Percentiles rank a stretch among this genome's conserved stretches.
phyloP scores from a whole-genome alignment of 1,140 invertebrate species.

The Thaumatotibia leucotreta region DNA sequence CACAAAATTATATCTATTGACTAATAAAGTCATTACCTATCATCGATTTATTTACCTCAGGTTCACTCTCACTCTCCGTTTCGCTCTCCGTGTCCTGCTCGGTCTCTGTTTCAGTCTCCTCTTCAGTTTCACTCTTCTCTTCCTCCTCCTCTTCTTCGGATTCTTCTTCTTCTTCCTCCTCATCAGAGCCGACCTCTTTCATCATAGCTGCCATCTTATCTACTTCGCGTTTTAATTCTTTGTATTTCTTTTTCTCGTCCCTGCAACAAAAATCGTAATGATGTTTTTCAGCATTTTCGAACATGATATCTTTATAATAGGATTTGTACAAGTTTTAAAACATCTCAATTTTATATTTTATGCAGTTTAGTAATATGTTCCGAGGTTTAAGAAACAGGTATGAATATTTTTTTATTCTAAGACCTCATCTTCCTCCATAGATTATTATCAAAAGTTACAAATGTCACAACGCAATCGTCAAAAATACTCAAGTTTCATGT shows the following conservation, averaged over 20 bases:
- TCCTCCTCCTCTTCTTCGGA: constrained; percentile 81
- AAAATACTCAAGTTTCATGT: no score
- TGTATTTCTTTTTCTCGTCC: constrained; percentile 86
- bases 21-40: no score
- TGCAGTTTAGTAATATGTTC: no score
- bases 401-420: no score
- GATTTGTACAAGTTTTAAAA: no score
- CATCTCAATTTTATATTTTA: no score
- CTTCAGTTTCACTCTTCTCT: constrained; percentile 78
- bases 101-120: constrained; percentile 80
- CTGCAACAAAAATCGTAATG: constrained; percentile 37
- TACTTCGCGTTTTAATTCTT: constrained; percentile 89
- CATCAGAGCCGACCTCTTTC: constrained; percentile 85
- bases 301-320: no score
- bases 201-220: constrained; percentile 92
- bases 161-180: constrained; percentile 82
- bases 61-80: constrained; percentile 82
- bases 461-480: no score
- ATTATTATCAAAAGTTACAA: no score
- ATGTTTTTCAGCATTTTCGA: neutral
- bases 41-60: constrained; percentile 62
- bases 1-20: no score
- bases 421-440: no score
- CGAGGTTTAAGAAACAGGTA: no score
- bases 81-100: constrained; percentile 78